Evolutionary conservation across 1,140 invertebrate genomes (phyloP).

Genomic region (Pomphorhynchus laevis): DNA sequence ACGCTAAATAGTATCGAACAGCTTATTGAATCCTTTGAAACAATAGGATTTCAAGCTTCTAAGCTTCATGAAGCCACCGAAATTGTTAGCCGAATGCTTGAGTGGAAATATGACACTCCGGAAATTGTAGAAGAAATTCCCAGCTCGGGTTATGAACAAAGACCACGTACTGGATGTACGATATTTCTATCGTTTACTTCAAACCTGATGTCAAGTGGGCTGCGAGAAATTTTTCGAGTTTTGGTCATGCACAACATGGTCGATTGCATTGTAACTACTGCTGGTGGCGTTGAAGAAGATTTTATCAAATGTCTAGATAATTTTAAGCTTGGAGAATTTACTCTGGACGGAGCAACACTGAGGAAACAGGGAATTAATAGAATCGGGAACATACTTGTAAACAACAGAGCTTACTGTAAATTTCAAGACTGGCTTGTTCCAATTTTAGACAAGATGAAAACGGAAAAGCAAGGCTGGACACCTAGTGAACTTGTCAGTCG

Average conservation of each 20-base stretch:
- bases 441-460: slow-evolving; percentile 49
- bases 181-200: slow-evolving; percentile 92
- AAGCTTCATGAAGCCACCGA: slow-evolving; percentile 5
- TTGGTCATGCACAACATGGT: slow-evolving; percentile 57
- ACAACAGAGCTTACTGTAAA: slow-evolving; percentile 85
- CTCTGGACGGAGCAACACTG: slow-evolving; percentile 32
- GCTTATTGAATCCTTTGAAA: slow-evolving; percentile 1
- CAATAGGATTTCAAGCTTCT: slow-evolving; percentile 7
- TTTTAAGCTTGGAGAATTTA: slow-evolving; percentile 60
- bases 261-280: slow-evolving; percentile 80
- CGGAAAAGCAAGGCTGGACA: slow-evolving; percentile 65
- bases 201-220: slow-evolving; percentile 69
- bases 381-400: slow-evolving; percentile 79
- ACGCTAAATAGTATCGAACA: slow-evolving; percentile 1
- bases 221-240: slow-evolving; percentile 44
- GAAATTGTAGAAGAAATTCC: too few relatives aligned
- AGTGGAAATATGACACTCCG: neutral
- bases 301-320: slow-evolving; percentile 85
- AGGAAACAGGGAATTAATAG: slow-evolving; percentile 62
- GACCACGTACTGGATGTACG: slow-evolving; percentile 32
- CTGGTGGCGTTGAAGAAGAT: slow-evolving; percentile 90
- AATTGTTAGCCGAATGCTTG: slow-evolving; percentile 6
- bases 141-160: slow-evolving; percentile 2
- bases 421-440: slow-evolving; percentile 96
- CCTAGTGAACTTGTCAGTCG: slow-evolving; percentile 48